Evolutionary conservation across 2,888 invertebrate species (phyloP).

Genomic region (Drosophila emarginata): DNA sequence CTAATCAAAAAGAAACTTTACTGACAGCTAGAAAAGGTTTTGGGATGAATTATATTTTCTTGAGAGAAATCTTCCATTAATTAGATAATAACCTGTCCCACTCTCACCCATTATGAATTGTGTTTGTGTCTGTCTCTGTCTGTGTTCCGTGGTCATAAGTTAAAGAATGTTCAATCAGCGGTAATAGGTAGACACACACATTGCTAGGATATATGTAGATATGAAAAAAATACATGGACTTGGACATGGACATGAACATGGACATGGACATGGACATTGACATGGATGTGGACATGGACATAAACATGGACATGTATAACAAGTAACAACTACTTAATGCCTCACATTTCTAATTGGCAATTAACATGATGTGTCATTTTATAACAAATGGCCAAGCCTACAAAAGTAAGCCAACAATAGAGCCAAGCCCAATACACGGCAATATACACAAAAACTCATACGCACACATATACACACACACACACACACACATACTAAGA

Average conservation of each 20-base stretch:
- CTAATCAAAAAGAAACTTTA: no score
- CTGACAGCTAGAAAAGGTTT: no score
- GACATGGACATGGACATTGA: background rate
- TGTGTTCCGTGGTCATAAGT: background rate
- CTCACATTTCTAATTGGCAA: constrained; percentile 61
- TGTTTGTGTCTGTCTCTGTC: background rate
- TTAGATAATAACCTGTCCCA: no score
- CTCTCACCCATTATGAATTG: background rate
- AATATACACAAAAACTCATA: background rate
- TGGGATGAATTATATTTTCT: no score
- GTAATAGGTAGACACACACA: constrained; percentile 7
- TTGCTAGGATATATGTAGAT: background rate
- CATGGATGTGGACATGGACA: background rate
- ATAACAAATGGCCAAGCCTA: constrained; percentile 50
- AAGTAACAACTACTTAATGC: constrained; percentile 48
- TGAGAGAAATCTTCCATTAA: no score
- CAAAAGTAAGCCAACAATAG: constrained; percentile 29
- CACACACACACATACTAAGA: background rate
- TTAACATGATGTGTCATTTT: constrained; percentile 59
- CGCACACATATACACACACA: no score
- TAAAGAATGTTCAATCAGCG: constrained; percentile 35
- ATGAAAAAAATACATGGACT: background rate
- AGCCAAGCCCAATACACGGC: constrained; percentile 15
- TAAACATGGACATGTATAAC: background rate
- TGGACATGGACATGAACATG: background rate